Base-by-base conservation (phyloP, 2,888 invertebrate species). In the Plagiodera versicolora region DNA sequence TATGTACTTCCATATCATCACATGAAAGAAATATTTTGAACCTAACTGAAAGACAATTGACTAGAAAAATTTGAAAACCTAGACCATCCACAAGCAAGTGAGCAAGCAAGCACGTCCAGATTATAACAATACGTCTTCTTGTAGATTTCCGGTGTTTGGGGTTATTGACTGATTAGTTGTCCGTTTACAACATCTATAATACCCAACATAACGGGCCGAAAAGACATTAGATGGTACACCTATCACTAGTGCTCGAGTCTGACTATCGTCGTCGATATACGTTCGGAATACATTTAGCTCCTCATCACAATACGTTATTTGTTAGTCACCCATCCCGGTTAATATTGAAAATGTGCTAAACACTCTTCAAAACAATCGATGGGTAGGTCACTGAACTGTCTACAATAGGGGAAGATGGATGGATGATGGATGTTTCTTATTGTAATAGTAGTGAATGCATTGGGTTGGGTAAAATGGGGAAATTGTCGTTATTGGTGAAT, bases 121-220 rank as follows among this genome's bases (percentile, higher is more conserved):
- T 61, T 57, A 65, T 60, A 60, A 65, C 62, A 55, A 65, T 62
- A 62, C 54, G 59, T 60, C 54, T 58, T 45, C n/a, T n/a, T n/a
- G n/a, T 24, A 30, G 60, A 39, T 65, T 65, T 65, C 65, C 65
- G 65, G 62, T n/a, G n/a, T 59, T 56, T 44, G 52, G 57, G 65
- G 65, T 65, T 62, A 60, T 65, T 65, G 65, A 65, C 65, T 60
- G 65, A 50, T 57, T 58, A 61, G 59, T 65, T 65, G 65, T 62
- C 51, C 50, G 53, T 20, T 32, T 45, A 30, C 52, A 51, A 46
- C 50, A n/a, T n/a, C n/a, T n/a, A n/a, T n/a, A n/a, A 58, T 60
- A 63, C 63, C 55, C 53, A 56, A 39, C 32, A n/a, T 58, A 64
- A 60, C 63, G 61, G 56, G 48, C 48, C 32, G 51, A 58, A 60